These are phyloP conservation scores for Lasiurus borealis DNA, from an alignment of 2,113 vertebrate genomes.

Conservation along the genomic window DNA sequence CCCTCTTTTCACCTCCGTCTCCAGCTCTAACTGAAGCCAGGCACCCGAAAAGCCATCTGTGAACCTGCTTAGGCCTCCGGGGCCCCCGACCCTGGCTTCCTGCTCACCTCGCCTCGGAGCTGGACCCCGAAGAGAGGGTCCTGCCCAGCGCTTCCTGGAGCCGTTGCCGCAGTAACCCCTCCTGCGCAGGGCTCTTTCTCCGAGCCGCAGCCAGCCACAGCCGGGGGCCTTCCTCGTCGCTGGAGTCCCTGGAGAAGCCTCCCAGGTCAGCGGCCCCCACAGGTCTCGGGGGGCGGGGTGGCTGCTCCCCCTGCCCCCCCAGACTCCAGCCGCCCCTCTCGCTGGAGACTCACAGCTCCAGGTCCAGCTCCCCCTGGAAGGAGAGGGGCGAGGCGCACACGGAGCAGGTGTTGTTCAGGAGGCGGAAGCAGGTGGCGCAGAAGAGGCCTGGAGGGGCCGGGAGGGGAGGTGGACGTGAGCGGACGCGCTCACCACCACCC, in stretches of 20 bases:
- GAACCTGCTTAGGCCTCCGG: neutral
- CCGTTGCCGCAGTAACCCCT: neutral
- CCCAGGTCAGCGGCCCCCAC: neutral
- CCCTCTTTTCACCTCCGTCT: neutral
- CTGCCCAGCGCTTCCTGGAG: neutral
- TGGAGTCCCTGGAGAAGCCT: conserved; percentile 89
- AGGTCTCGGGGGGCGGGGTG: no score
- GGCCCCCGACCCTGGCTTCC: neutral
- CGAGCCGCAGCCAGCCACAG: conserved; percentile 74
- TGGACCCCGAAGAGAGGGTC: neutral
- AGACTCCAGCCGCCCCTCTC: neutral
- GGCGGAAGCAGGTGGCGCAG: conserved; percentile 88
- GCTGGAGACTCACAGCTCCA: conserved; percentile 89
- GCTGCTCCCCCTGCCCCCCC: neutral
- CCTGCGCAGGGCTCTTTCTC: neutral
- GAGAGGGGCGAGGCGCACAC: conserved; percentile 87
- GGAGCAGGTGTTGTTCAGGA: conserved; percentile 86
- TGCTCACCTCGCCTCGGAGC: neutral
- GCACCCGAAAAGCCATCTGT: neutral
- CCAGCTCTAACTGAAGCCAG: neutral
- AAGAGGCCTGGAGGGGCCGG: conserved; percentile 83
- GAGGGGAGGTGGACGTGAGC: fast-evolving
- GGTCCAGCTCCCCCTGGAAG: conserved; percentile 80
- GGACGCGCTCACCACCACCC: no score
- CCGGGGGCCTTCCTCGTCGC: conserved; percentile 87